Evolutionary conservation across 2,888 invertebrate genomes (phyloP), one percentile per base, ranked within the genome.

Genomic region (Stenoptilia bipunctidactyla): DNA sequence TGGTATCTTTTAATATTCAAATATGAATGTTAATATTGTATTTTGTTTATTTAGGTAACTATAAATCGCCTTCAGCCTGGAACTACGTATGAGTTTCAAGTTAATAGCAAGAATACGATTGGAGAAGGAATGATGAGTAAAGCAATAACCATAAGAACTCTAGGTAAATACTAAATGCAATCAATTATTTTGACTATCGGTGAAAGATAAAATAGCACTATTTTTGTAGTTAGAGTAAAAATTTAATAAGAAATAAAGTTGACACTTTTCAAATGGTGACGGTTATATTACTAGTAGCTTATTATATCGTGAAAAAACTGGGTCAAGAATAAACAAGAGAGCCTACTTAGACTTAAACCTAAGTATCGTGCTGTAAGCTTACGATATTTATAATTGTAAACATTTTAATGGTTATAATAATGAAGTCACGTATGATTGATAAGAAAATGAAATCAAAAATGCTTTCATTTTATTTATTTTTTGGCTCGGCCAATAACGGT

Each of bases 81-180:
- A 49, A 96, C 95, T 33, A 90, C 92, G 42, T 97, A 98, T 80
- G 97, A 98, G 80, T 97, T 98, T 77, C 95, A 96, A 86, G 95
- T 98, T 43, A 91, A 97, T 56, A 96, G 97, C 43, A 93, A 96
- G 67, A 98, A 98, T 73, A 91, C 93, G 10, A 89, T 96, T 41
- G 97, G 98, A 47, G 95, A 97, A 64, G 97, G 97, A 47, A 93
- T 96, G 92, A 93, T 94, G 89, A 97, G 97, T 85, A 93, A 96
- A 79, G 90, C 93, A 45, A 92, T 97, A 65, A 93, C 92, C 43
- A 92, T 95, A 52, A 87, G 91, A 66, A 97, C 97, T 42, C 86
- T 93, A 63, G 96, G 97, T 97, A 86, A 86, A 87, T 73, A 39
- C 10, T 3, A 3, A 4, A 20, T 20, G 10, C n/a, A 3, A 8